Base-by-base conservation (phyloP, 1,140 invertebrate species). In the Drosophila watanabei region DNA sequence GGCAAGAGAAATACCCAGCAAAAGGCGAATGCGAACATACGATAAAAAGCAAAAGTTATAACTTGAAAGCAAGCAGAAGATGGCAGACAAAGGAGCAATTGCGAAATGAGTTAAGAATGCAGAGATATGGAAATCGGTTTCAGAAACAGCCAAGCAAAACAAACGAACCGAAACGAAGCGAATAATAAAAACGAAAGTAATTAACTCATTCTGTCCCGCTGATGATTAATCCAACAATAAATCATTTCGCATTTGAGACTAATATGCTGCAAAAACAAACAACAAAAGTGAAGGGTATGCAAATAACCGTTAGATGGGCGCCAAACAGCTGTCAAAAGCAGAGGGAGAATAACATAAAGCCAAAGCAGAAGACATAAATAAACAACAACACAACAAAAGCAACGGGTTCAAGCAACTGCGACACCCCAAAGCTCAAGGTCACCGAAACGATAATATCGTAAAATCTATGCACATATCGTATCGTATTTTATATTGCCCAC, bases 31-130 rank as follows among this genome's bases (percentile, higher is more conserved):
- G n/a, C 63, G 54, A 75, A 62, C 66, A 68, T 62, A 59, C 73
- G 72, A 88, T 87, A 83, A 80, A 68, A 73, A 73, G 35, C 68
- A 73, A 73, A 52, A 73, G 69, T 73, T 61, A 76, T 63, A 64
- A 78, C 62, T n/a, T 16, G n/a, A 39, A 57, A n/a, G 37, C 20
- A 49, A 33, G n/a, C n/a, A n/a, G n/a, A 45, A 35, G 24, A 39
- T 33, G 45, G 62, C 63, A 51, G 48, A 71, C 41, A 77, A 66
- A 68, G 37, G 46, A 66, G 16, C 56, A 49, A 71, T 57, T 51
- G 54, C 57, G 30, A 61, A 78, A 75, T 70, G 60, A 66, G 61
- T 75, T 57, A 79, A 79, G 65, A 79, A 73, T 41, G 56, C 37
- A 51, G 35, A 60, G 39, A 66, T 66, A 66, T 62, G 63, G 39